These are phyloP conservation scores for Cephus pulcher DNA, from an alignment of 2,888 invertebrate species.

Conservation along the genomic window DNA sequence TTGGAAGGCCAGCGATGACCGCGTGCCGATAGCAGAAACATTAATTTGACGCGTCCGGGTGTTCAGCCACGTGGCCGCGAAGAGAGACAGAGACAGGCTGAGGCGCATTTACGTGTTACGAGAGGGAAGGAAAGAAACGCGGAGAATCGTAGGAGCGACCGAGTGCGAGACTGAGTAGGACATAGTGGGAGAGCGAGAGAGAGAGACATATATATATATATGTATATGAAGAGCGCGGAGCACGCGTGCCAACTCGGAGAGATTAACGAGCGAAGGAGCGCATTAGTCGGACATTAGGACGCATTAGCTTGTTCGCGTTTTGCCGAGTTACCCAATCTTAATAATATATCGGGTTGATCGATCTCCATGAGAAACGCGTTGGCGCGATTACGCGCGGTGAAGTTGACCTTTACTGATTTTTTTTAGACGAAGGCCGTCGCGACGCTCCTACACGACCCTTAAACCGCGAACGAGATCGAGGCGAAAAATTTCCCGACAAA, in stretches of 20 bases:
- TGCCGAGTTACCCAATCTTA: not conserved
- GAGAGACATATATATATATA: not conserved
- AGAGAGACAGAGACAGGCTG: not conserved
- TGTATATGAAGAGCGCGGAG: too few species aligned
- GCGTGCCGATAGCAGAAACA: not conserved
- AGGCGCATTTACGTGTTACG: not conserved
- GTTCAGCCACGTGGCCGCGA: not conserved
- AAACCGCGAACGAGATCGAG: not conserved
- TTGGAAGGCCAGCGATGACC: not conserved
- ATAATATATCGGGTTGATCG: not conserved
- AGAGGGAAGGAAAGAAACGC: not conserved
- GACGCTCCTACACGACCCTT: not conserved
- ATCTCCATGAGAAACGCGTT: not conserved
- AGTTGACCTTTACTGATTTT: not conserved
- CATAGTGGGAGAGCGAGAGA: not conserved
- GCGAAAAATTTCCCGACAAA: not conserved
- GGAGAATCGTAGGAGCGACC: not conserved
- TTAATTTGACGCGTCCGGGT: not conserved
- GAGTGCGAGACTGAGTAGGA: not conserved
- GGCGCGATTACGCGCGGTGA: not conserved
- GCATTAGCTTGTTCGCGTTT: constrained; percentile 32
- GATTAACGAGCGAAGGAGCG: constrained; percentile 24
- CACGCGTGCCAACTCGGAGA: not conserved
- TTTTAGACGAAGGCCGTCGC: not conserved
- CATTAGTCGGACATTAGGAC: constrained; percentile 42